Evolutionary conservation across 92 coral and sea anemone species (phyloP).

Genomic region (Epizoanthus stellaris): DNA sequence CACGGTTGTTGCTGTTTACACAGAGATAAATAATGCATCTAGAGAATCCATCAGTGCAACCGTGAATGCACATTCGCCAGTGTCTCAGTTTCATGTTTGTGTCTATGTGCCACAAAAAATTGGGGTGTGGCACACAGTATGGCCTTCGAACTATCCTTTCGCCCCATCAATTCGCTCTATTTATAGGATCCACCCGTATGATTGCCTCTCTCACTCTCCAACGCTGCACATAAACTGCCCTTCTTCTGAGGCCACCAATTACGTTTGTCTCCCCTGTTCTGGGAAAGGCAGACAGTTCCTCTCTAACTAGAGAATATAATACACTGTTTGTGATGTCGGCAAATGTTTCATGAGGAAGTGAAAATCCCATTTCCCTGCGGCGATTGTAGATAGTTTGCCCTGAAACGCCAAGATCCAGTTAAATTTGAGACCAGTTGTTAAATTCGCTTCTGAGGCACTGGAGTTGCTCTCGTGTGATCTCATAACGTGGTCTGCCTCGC

Average conservation of each 20-base stretch:
- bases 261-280: conserved; percentile 57
- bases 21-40: conserved; percentile 34
- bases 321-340: conserved; percentile 4
- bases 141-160: conserved; percentile 54
- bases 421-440: conserved; percentile 54
- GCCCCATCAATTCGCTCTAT: conserved; percentile 62
- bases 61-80: conserved; percentile 67
- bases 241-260: conserved; percentile 32
- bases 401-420: conserved; percentile 50
- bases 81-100: conserved; percentile 47
- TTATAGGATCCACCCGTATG: conserved; percentile 58
- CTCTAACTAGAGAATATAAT: background rate
- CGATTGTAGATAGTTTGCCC: conserved; percentile 56
- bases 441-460: conserved; percentile 45
- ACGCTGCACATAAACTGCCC: conserved; percentile 42
- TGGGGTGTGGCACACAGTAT: conserved; percentile 67
- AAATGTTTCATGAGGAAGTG: conserved; percentile 36
- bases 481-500: conserved; percentile 55
- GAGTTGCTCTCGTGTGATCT: conserved; percentile 43
- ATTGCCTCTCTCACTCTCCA: conserved; percentile 63
- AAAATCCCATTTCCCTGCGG: conserved; percentile 59
- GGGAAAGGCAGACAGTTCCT: conserved; percentile 44
- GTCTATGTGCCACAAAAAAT: conserved; percentile 67
- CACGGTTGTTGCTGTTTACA: conserved; percentile 55
- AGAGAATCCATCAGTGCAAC: conserved; percentile 63